Evolutionary conservation across 2,888 invertebrate genomes (phyloP), one percentile per base, ranked within the genome.

Genomic region (Desoria tigrina): DNA sequence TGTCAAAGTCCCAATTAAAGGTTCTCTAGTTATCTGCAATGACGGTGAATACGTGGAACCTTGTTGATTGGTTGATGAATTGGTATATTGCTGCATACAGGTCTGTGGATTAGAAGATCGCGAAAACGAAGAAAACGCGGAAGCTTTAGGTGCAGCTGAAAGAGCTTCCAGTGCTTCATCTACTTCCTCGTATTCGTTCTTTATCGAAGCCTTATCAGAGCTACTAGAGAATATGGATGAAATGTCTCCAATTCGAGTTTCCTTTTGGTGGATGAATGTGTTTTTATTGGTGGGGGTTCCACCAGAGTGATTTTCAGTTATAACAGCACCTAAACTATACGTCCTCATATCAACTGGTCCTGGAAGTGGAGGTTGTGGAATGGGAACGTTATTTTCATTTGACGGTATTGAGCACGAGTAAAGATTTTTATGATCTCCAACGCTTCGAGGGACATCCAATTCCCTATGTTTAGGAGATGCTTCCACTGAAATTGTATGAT

Each of bases 331-430:
- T 50, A 49, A 3, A 37, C 50, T 59, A 79, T 92, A 92, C 0
- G 92, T 92, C 61, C 92, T 86, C 92, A 92, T 92, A 79, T 92
- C 92, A 0, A 92, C 92, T 0, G 92, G 92, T 1, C 91, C 92
- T 0, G 92, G 92, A 69, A 92, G 80, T 58, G 92, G 85, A 0
- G 64, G 73, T 56, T 74, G 74, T 4, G 74, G 61, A 2, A 42
- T 78, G 76, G 2, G 82, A 37, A 63, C 51, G 14, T 60, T 55
- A 32, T 55, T 57, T 21, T 18, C 56, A 39, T 57, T 57, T 42
- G 18, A n/a, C n/a, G 37, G 21, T 16, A 21, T 18, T 18, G 37
- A 28, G 11, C 23, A 21, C 2, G 56, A 21, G 21, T 42, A 37
- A 23, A 16, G 23, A 3, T 51, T 9, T 6, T 24, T 23, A 23